Conservation (phyloP, 2,888 invertebrate species). For the Mylabris sibirica region DNA sequence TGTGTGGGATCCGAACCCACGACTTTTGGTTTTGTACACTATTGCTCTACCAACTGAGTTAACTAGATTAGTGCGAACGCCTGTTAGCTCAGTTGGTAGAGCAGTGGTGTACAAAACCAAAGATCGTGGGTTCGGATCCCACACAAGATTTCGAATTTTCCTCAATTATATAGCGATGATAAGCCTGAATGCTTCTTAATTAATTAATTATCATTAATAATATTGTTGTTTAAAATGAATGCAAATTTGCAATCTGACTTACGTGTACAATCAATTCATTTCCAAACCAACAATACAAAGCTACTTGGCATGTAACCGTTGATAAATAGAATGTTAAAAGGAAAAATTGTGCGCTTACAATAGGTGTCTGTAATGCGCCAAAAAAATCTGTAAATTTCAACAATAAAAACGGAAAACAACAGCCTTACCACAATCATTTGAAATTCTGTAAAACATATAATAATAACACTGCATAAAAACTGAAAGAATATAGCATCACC, state of each 20-base stretch:
- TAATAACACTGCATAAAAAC: slow-evolving; percentile 20
- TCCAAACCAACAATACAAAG: background rate
- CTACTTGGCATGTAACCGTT: background rate
- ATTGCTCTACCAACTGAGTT: too few species aligned
- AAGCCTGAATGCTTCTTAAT: too few species aligned
- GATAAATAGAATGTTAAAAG: background rate
- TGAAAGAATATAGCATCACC: slow-evolving; percentile 24
- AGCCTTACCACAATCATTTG: slow-evolving; percentile 26
- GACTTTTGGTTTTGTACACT: too few species aligned
- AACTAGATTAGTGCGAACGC: too few species aligned
- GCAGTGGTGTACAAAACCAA: too few species aligned
- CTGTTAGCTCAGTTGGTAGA: too few species aligned
- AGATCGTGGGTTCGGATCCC: too few species aligned
- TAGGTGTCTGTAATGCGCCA: background rate
- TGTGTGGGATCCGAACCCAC: too few species aligned
- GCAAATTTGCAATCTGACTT: background rate
- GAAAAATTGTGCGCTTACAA: background rate
- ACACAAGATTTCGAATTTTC: too few species aligned
- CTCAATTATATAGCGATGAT: too few species aligned
- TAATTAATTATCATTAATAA: too few species aligned
- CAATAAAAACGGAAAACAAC: background rate
- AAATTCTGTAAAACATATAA: slow-evolving; percentile 27
- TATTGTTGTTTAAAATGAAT: too few species aligned
- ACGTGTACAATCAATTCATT: background rate
- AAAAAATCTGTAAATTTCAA: background rate